These are phyloP conservation scores for Apostichopus leukothele DNA, from an alignment of 53 echinoderm and acorn worm species.

Conservation along the genomic window DNA sequence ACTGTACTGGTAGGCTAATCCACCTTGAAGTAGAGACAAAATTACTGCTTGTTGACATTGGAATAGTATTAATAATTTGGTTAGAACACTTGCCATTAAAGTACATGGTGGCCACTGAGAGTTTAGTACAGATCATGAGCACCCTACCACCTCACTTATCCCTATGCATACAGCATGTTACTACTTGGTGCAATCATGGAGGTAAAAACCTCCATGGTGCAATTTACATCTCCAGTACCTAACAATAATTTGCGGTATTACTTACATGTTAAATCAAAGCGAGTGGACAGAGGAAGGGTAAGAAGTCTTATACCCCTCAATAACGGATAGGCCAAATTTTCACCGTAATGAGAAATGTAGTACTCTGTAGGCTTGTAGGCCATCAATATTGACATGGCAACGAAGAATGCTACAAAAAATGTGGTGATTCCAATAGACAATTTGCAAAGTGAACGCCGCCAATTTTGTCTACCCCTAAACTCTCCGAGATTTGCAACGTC, in stretches of 20 bases:
- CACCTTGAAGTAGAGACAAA: no score
- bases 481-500: background rate
- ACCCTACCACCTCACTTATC: no score
- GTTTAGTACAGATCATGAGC: no score
- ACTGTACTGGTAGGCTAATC: no score
- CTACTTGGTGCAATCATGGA: no score
- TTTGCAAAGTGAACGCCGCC: background rate
- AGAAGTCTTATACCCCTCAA: slow-evolving; percentile 52
- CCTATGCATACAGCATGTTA: no score
- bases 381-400: slow-evolving; percentile 27
- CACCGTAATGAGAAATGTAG: slow-evolving; percentile 47
- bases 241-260: background rate
- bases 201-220: no score
- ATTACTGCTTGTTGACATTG: no score
- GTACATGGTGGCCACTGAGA: no score
- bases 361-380: slow-evolving; percentile 52
- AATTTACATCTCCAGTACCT: no score
- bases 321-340: slow-evolving; percentile 54
- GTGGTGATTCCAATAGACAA: background rate
- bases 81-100: no score
- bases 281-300: slow-evolving; percentile 53
- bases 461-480: background rate
- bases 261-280: slow-evolving; percentile 64
- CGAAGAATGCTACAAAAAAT: background rate
- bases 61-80: no score